Evolutionary conservation across 1,140 invertebrate species (phyloP), one percentile per base, ranked within the genome.

Genomic region (Patella vulgata): DNA sequence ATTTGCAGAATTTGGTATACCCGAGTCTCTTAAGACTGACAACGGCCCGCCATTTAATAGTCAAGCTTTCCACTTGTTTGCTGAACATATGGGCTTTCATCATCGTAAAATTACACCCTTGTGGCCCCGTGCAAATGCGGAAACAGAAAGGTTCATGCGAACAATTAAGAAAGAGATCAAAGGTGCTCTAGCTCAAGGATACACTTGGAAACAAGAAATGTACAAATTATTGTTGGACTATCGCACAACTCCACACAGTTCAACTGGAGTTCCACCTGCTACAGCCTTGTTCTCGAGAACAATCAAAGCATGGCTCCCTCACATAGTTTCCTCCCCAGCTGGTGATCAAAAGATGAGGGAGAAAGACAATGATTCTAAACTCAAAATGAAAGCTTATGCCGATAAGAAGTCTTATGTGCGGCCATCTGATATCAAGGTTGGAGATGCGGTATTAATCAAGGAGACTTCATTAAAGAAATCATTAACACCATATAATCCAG

Each of bases 151-250:
- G 31, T 77, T 74, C 39, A 74, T 71, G 64, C 44, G 59, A 27
- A 74, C 64, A 11, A 19, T 73, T 17, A 66, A 70, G 33, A 74
- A 74, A 54, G 59, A 55, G 2, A 60, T 74, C 12, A 64, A 65
- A 51, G 40, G 58, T 19, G 65, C 69, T 12, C 8, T 55, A 33
- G 52, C 55, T 12, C 54, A 75, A 60, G 25, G 50, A 11, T 5
- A 28, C 3, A 72, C 60, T 30, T 74, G 66, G 63, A 73, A 73
- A 48, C 66, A 76, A 43, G 60, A 66, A 28, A 44, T 77, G 31
- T 57, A 57, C n/a, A 23, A 56, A 28, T 70, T 74, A 47, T 58
- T 74, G 1, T 28, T 62, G 23, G 50, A 66, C 25, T 74, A 72
- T 47, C 19, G 68, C 46, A 40, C 59, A 23, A 74, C 69, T 21